Evolutionary conservation across 2,888 invertebrate genomes (phyloP).

Genomic region (Colletes collaris): DNA sequence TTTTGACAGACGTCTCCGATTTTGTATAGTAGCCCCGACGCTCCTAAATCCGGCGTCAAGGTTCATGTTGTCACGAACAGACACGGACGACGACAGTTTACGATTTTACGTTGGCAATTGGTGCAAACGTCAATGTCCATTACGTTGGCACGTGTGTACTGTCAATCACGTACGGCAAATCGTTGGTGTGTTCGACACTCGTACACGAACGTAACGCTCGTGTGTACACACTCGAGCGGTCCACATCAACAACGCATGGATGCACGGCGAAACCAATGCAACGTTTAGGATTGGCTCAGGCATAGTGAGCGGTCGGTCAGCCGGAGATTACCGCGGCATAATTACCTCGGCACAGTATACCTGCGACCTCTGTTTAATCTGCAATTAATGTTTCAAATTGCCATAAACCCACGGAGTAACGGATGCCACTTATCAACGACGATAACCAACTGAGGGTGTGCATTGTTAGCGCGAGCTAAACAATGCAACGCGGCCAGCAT

Average conservation of each 20-base stretch:
- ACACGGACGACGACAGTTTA: slow-evolving; percentile 43
- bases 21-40: slow-evolving; percentile 22
- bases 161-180: slow-evolving; percentile 71
- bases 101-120: slow-evolving; percentile 51
- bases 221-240: slow-evolving; percentile 40
- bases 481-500: slow-evolving; percentile 38
- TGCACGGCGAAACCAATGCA: slow-evolving; percentile 70
- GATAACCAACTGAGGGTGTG: slow-evolving; percentile 68
- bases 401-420: slow-evolving; percentile 77
- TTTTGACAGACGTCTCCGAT: slow-evolving; percentile 29
- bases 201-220: slow-evolving; percentile 14
- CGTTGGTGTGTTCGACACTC: slow-evolving; percentile 58
- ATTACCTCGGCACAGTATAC: slow-evolving; percentile 75
- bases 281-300: slow-evolving; percentile 72
- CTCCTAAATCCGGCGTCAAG: slow-evolving; percentile 48
- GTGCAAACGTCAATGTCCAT: slow-evolving; percentile 61
- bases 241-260: slow-evolving; percentile 74
- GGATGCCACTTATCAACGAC: slow-evolving; percentile 79
- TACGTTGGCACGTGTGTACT: slow-evolving; percentile 66
- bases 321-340: slow-evolving; percentile 81
- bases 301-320: slow-evolving; percentile 77
- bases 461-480: slow-evolving; percentile 45
- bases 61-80: slow-evolving; percentile 41
- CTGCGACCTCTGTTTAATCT: slow-evolving; percentile 79
- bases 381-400: slow-evolving; percentile 82